Percentiles rank a stretch among this genome's conserved stretches.
Conservation (phyloP, 2,113 vertebrate genomes). For the Pipra filicauda region DNA sequence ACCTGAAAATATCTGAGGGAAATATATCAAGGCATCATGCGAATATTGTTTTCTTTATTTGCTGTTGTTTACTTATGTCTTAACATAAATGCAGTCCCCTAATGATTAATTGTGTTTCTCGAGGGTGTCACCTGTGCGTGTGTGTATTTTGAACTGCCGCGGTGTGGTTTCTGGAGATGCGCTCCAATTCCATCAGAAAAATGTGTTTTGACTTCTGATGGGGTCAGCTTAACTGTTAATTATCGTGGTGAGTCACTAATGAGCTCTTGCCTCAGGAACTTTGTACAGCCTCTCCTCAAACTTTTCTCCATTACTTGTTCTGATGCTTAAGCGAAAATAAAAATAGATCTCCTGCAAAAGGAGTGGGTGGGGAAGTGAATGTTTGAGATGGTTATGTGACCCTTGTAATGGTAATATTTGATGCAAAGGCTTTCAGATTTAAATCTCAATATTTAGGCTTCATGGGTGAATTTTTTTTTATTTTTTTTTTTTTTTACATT, state of each 20-base stretch:
- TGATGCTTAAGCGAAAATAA: conserved; percentile 42
- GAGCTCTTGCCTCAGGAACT: conserved; percentile 45
- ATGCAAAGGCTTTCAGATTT: background rate
- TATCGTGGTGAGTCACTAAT: conserved; percentile 18
- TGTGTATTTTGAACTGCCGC: background rate
- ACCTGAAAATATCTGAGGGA: conserved; percentile 45
- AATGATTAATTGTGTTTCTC: background rate
- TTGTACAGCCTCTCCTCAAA: background rate
- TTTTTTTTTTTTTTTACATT: background rate
- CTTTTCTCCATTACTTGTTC: conserved; percentile 18
- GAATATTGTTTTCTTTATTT: conserved; percentile 13
- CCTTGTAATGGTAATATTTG: background rate
- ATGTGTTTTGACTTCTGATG: conserved; percentile 33
- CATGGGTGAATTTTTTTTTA: background rate
- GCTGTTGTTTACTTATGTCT: conserved; percentile 16
- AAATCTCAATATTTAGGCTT: background rate
- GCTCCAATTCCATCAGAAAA: conserved; percentile 7
- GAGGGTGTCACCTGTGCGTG: background rate
- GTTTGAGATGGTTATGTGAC: background rate
- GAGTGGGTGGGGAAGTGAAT: background rate
- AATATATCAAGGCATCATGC: background rate
- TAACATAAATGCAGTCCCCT: background rate
- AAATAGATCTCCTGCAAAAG: conserved; percentile 16
- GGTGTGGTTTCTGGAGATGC: background rate
- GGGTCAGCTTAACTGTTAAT: conserved; percentile 54